Percentiles rank a stretch among this genome's conserved stretches.
Conservation (phyloP, 2,113 vertebrate species). For the Rhinopomastus cyanomelas region DNA sequence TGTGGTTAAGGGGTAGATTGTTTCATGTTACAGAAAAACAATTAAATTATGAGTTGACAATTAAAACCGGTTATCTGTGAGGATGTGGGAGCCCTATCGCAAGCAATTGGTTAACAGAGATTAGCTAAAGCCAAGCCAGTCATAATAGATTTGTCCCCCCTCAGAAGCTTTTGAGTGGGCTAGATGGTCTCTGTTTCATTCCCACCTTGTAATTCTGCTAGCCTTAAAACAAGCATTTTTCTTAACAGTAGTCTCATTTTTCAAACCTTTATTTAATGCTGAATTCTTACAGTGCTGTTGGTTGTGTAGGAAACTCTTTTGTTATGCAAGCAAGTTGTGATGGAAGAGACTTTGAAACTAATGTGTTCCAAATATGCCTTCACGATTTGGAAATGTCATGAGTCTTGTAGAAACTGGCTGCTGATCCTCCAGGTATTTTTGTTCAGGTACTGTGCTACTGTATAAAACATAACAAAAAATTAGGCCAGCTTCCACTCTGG, state of each 20-base stretch:
- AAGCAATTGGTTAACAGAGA: background rate
- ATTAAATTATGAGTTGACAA: background rate
- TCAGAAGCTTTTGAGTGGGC: background rate
- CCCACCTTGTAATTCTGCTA: background rate
- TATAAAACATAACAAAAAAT: conserved; percentile 22
- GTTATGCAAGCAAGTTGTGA: conserved; percentile 47
- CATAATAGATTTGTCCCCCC: background rate
- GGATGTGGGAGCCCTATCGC: background rate
- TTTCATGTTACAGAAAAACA: background rate
- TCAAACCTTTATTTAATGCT: background rate
- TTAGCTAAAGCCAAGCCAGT: background rate
- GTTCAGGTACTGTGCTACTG: conserved; percentile 1
- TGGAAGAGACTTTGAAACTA: conserved; percentile 55
- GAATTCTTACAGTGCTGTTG: background rate
- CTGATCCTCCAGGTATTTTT: conserved; percentile 54
- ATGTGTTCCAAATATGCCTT: conserved; percentile 55
- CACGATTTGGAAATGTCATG: conserved; percentile 37
- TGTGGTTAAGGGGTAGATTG: background rate
- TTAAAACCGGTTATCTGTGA: background rate
- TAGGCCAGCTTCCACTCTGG: conserved; percentile 33
- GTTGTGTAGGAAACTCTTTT: background rate
- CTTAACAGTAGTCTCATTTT: background rate
- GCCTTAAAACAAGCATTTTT: background rate
- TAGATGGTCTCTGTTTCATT: background rate
- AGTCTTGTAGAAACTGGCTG: conserved; percentile 50